Percentiles rank a stretch among this genome's conserved stretches.
Evolutionary conservation across 2,113 vertebrate species (phyloP).

Genomic region (Bujurquina vittata): DNA sequence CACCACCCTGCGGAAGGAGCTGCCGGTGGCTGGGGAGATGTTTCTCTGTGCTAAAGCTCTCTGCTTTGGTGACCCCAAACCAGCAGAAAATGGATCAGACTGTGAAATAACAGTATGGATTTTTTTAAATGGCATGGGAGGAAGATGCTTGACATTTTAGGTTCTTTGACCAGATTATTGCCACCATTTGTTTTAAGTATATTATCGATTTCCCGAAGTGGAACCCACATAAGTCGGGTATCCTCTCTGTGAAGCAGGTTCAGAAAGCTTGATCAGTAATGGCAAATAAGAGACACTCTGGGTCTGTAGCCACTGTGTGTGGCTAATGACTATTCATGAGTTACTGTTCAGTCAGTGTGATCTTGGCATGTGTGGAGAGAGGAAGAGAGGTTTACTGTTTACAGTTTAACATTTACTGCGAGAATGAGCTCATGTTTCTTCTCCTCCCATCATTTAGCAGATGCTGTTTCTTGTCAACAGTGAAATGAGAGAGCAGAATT

Average conservation of each 20-base stretch:
- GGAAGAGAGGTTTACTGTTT: constrained; percentile 41
- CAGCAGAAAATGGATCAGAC: neutral
- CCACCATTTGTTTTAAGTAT: constrained; percentile 1
- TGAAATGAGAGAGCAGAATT: constrained; percentile 12
- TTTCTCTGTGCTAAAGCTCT: neutral
- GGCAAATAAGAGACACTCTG: constrained; percentile 39
- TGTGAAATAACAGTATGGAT: neutral
- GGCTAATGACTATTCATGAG: constrained; percentile 45
- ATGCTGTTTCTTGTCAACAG: constrained; percentile 36
- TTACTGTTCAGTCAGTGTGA: constrained; percentile 19
- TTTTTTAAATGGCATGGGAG: neutral
- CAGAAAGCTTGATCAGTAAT: constrained; percentile 24
- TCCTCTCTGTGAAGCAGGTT: constrained; percentile 8
- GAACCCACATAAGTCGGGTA: neutral
- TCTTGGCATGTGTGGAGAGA: constrained; percentile 22
- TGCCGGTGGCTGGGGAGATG: neutral
- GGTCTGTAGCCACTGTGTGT: constrained; percentile 22
- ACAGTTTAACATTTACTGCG: constrained; percentile 51
- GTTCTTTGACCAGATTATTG: neutral
- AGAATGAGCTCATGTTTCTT: constrained; percentile 44
- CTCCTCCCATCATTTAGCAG: constrained; percentile 30
- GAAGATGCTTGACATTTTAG: neutral
- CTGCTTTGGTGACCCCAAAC: neutral
- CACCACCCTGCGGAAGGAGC: neutral
- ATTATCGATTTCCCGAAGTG: neutral